Percentiles rank a stretch among this genome's conserved stretches.
phyloP scores from a whole-genome alignment of 2,888 invertebrate genomes.

The Melanchra persicariae region DNA sequence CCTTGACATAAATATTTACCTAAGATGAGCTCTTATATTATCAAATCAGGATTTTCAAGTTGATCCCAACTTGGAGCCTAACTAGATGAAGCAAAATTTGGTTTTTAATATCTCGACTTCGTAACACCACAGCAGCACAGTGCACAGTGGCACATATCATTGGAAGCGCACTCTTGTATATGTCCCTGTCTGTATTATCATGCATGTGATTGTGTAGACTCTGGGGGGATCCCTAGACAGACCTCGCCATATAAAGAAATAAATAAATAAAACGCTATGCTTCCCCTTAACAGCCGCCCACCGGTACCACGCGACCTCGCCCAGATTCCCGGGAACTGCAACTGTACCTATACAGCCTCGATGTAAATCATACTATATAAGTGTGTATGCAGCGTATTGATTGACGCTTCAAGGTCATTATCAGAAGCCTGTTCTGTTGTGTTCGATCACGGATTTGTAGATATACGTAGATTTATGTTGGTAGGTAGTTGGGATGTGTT shows the following conservation, averaged over 20 bases:
- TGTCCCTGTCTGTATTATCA: too few species aligned
- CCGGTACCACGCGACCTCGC: neutral
- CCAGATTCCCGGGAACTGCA: neutral
- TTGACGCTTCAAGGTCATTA: neutral
- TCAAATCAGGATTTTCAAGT: slow-evolving; percentile 17
- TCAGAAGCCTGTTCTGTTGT: neutral
- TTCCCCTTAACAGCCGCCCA: neutral
- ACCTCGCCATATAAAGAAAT: too few species aligned
- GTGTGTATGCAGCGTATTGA: neutral
- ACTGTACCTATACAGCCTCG: neutral
- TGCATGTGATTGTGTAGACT: too few species aligned
- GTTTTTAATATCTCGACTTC: neutral
- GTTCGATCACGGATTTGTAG: neutral
- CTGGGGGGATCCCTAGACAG: too few species aligned
- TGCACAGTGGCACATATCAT: too few species aligned
- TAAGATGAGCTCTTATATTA: slow-evolving; percentile 2
- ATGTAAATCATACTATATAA: neutral
- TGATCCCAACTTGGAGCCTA: slow-evolving; percentile 1
- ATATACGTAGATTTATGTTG: neutral
- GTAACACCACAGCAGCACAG: neutral
- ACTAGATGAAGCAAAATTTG: slow-evolving; percentile 17
- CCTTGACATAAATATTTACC: neutral
- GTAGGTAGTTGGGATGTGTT: neutral
- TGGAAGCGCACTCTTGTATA: too few species aligned
- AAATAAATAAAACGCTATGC: neutral